These are phyloP conservation scores for Phaenicophaeus curvirostris DNA, from an alignment of 2,797 vertebrate genomes.

Conservation along the genomic window DNA sequence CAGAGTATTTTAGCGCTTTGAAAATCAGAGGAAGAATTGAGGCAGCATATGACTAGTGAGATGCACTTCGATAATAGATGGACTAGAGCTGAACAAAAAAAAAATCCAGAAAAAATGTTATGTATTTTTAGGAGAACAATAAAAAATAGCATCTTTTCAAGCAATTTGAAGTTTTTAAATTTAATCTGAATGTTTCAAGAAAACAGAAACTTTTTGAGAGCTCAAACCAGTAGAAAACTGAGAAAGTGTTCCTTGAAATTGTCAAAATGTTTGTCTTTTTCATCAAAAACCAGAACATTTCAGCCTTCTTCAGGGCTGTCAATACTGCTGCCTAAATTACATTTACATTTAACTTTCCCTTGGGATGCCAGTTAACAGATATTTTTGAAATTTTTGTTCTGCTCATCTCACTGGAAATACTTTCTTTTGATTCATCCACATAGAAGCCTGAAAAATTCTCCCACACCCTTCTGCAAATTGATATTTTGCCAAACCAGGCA, in stretches of 20 bases:
- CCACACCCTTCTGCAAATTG: not conserved
- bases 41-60: not conserved
- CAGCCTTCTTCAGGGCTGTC: conserved; percentile 33
- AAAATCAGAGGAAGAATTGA: not conserved
- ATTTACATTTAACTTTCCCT: conserved; percentile 49
- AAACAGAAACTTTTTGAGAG: conserved; percentile 52
- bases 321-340: conserved; percentile 32
- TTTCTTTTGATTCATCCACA: conserved; percentile 29
- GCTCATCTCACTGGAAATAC: not conserved
- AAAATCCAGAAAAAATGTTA: not conserved
- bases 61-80: not conserved
- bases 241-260: conserved; percentile 30
- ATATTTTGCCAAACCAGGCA: not conserved
- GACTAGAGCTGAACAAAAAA: not conserved
- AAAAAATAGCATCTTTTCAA: conserved; percentile 19
- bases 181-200: conserved; percentile 38
- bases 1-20: not conserved
- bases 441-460: conserved; percentile 6
- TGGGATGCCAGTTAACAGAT: conserved; percentile 50
- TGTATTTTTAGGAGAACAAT: conserved; percentile 4
- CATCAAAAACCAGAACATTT: conserved; percentile 52
- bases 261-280: conserved; percentile 61
- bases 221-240: conserved; percentile 17
- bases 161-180: conserved; percentile 28
- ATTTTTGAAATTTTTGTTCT: conserved; percentile 36